Evolutionary conservation across 2,888 invertebrate genomes (phyloP), one percentile per base, ranked within the genome.

Genomic region (Yponomeuta plumbellus): DNA sequence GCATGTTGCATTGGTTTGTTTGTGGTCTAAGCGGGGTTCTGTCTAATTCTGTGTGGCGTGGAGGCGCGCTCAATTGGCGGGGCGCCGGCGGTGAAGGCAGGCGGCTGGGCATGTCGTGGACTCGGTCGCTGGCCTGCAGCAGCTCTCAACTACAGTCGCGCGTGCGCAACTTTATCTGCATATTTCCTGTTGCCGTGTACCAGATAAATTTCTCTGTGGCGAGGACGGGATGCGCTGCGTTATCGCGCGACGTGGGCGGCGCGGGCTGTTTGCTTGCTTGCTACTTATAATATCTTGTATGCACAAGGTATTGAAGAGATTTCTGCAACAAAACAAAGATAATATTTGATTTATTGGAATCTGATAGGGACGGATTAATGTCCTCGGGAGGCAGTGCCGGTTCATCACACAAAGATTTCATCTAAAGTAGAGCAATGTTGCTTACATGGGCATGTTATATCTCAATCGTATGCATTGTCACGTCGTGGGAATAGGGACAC

Each of bases 201-300:
- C 79, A 85, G 86, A 86, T 85, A 86, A 87, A 84, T 85, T 86
- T 85, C 85, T 86, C 85, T 84, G 77, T 75, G 44, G 81, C 13
- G 17, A 17, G 17, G 79, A 82, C 84, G 84, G 83, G 86, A 86
- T 82, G 84, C 80, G 83, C 80, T 76, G 76, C 75, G 83, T 84
- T 88, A 87, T 86, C 86, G 79, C 69, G 70, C 82, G 72, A 78
- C 81, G 87, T 88, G 86, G 87, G 86, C 80, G 88, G 86, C 74
- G 78, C 70, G 17, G 76, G 74, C 75, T 83, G 83, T 85, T 86
- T 84, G 83, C 79, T 86, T 84, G 83, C 79, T 82, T 76, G 80
- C 76, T 80, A 83, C 87, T 86, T 85, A 78, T 81, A 85, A 85
- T 85, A 82, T 85, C 87, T 88, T 89, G 86, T 85, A 74, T 83